Conservation (phyloP, 2,888 invertebrate genomes). For the Candidula unifasciata region DNA sequence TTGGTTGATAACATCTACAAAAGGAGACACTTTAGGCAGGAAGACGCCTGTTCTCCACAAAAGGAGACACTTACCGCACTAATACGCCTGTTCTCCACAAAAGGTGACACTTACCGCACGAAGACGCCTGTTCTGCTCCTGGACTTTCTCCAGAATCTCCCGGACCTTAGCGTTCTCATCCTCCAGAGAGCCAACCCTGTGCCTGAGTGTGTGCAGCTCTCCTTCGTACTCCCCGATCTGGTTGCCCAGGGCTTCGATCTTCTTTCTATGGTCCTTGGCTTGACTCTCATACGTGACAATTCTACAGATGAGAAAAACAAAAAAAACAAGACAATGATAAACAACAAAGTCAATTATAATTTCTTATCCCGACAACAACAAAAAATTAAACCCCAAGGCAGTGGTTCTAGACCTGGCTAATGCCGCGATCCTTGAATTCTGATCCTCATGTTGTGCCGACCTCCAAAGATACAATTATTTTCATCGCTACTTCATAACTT, state of each 20-base stretch:
- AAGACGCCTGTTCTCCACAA: slow-evolving; percentile 59
- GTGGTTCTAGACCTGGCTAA: no score
- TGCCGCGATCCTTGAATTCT: no score
- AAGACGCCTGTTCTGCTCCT: slow-evolving; percentile 60
- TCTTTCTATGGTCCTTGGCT: slow-evolving; percentile 56
- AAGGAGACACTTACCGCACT: slow-evolving; percentile 64
- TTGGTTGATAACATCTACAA: no score
- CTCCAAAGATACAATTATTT: no score
- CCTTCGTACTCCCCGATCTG: slow-evolving; percentile 66
- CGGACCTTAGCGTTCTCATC: slow-evolving; percentile 59
- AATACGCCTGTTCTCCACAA: slow-evolving; percentile 58
- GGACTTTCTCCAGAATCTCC: slow-evolving; percentile 54
- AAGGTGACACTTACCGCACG: slow-evolving; percentile 62
- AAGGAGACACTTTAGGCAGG: slow-evolving; percentile 58
- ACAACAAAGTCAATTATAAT: not conserved
- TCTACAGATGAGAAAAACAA: slow-evolving; percentile 40
- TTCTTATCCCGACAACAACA: not conserved
- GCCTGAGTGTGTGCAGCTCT: slow-evolving; percentile 61
- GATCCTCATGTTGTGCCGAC: no score
- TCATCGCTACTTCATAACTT: no score
- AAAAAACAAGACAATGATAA: not conserved
- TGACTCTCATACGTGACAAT: slow-evolving; percentile 54
- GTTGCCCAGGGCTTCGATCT: slow-evolving; percentile 61
- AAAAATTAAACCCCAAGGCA: no score
- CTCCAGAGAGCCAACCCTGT: slow-evolving; percentile 59